Conservation (phyloP, 1,140 invertebrate genomes). For the Drosophila malerkotliana region DNA sequence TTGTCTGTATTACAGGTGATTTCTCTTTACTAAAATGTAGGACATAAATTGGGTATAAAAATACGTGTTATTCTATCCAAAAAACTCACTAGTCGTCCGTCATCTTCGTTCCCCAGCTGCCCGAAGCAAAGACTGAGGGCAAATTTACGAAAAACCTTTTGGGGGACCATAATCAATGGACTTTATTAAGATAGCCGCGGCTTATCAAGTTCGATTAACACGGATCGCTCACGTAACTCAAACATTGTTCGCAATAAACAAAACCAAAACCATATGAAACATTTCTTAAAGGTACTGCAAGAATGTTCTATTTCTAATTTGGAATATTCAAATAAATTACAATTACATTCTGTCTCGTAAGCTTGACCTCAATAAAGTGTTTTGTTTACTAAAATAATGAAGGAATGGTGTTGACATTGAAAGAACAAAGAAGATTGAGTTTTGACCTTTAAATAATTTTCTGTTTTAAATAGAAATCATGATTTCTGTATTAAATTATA, state of each 20-base stretch:
- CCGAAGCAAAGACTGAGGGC: conserved; percentile 13
- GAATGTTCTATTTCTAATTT: background rate
- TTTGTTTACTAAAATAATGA: too few species aligned
- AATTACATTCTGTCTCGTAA: background rate
- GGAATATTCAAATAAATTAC: too few species aligned
- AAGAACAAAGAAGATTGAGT: too few species aligned
- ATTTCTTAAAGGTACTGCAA: background rate
- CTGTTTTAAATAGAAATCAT: too few species aligned
- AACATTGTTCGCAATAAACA: conserved; percentile 9
- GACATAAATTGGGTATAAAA: too few species aligned
- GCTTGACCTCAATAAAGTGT: background rate
- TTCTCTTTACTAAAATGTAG: conserved; percentile 25
- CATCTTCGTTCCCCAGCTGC: conserved; percentile 21
- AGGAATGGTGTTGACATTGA: too few species aligned
- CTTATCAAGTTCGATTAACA: conserved; percentile 25
- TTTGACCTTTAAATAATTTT: too few species aligned
- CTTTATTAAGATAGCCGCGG: conserved; percentile 14
- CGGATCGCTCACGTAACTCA: conserved; percentile 15
- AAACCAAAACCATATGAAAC: background rate
- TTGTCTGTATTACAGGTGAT: conserved; percentile 53
- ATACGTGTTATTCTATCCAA: background rate
- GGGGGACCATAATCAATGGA: conserved; percentile 10
- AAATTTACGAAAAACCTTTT: background rate
- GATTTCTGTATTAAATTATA: too few species aligned
- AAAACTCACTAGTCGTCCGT: conserved; percentile 36